These are phyloP conservation scores for Rhabdomys dilectus DNA, from an alignment of 2,113 vertebrate genomes.

Conservation along the genomic window DNA sequence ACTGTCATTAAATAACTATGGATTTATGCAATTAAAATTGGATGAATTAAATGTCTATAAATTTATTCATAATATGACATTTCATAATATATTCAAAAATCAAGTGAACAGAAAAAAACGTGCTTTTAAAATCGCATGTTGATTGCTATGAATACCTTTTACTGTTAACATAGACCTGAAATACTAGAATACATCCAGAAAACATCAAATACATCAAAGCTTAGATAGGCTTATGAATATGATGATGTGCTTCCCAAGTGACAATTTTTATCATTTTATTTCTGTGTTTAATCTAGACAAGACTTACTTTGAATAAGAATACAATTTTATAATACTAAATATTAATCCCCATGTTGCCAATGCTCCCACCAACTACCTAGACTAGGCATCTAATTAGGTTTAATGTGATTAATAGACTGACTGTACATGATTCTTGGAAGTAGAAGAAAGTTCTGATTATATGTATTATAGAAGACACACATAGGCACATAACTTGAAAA, in stretches of 20 bases:
- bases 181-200: slow-evolving; percentile 4
- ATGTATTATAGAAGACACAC: background rate
- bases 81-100: slow-evolving; percentile 9
- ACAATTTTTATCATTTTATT: slow-evolving; percentile 41
- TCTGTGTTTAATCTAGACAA: slow-evolving; percentile 42
- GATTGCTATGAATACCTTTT: slow-evolving; percentile 11
- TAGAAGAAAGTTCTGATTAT: background rate
- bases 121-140: background rate
- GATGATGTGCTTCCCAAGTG: background rate
- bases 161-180: slow-evolving; percentile 9
- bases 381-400: slow-evolving; percentile 52
- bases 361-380: background rate
- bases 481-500: background rate
- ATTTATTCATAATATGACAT: slow-evolving; percentile 1
- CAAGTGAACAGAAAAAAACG: background rate
- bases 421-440: background rate
- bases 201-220: slow-evolving; percentile 47
- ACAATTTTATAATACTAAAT: slow-evolving; percentile 33
- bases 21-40: background rate
- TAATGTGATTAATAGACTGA: slow-evolving; percentile 18
- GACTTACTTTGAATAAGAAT: slow-evolving; percentile 39
- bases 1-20: slow-evolving; percentile 62
- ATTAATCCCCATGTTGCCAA: slow-evolving; percentile 2
- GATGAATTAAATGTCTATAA: background rate
- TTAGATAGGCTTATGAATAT: slow-evolving; percentile 58